Conservation (phyloP, 37 sponge, comb jelly and placozoan genomes). For the Sycon ciliatum region DNA sequence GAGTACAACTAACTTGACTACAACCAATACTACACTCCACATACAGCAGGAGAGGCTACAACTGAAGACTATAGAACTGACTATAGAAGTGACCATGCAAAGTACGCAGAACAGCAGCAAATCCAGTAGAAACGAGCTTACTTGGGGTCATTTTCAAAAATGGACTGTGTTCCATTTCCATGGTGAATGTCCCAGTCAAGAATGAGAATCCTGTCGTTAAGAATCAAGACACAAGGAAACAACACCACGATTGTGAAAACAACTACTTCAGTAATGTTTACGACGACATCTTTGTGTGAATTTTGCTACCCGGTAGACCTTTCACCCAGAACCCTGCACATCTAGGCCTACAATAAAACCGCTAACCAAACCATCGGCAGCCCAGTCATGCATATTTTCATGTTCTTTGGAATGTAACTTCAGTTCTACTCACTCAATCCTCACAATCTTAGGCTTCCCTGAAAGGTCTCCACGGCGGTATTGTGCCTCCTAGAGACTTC, state of each 20-base stretch:
- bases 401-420: neutral
- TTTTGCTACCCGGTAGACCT: too few species aligned
- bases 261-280: neutral
- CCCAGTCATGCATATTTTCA: too few species aligned
- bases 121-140: neutral
- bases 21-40: neutral
- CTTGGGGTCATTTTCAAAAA: constrained; percentile 73
- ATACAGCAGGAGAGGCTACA: too few species aligned
- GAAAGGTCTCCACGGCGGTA: too few species aligned
- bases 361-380: too few species aligned
- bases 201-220: constrained; percentile 57
- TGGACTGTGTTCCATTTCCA: constrained; percentile 83
- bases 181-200: constrained; percentile 99
- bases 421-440: neutral
- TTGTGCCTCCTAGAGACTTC: too few species aligned
- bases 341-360: too few species aligned
- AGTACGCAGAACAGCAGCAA: neutral
- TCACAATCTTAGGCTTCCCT: too few species aligned
- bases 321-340: too few species aligned
- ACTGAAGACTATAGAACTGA: too few species aligned
- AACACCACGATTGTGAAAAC: neutral
- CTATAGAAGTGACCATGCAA: too few species aligned
- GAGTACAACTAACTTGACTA: neutral
- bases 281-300: too few species aligned
- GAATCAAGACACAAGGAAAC: neutral